Evolutionary conservation across 2,113 vertebrate genomes (phyloP).

Genomic region (Oncorhynchus kisutch): DNA sequence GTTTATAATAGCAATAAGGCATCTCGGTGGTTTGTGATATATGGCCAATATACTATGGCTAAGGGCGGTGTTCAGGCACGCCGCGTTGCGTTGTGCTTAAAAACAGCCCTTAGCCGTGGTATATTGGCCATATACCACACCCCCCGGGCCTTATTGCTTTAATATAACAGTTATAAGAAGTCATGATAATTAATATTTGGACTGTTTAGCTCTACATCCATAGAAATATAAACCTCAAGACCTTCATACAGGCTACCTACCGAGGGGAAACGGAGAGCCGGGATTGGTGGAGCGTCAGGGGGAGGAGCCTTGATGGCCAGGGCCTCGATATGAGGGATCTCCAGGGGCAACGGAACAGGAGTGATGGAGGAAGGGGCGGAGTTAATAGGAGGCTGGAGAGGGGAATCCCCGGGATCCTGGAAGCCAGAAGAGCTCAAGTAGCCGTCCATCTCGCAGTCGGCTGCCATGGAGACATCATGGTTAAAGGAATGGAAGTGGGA

Average conservation of each 20-base stretch:
- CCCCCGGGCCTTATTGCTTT: too few species aligned
- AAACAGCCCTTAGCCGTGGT: too few species aligned
- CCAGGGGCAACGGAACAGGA: not conserved
- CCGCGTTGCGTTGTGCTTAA: too few species aligned
- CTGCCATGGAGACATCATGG: conserved; percentile 60
- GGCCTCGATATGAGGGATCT: conserved; percentile 49
- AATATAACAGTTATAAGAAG: too few species aligned
- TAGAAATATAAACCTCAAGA: not conserved
- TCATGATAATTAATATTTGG: too few species aligned
- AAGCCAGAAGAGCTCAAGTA: conserved; percentile 82
- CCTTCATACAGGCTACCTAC: conserved; percentile 64
- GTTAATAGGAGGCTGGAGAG: not conserved
- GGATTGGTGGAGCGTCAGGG: conserved; percentile 54
- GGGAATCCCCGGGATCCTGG: conserved; percentile 65
- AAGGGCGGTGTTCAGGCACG: too few species aligned
- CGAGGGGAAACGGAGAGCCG: conserved; percentile 78
- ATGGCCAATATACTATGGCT: too few species aligned
- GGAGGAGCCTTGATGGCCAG: conserved; percentile 49
- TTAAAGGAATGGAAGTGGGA: not conserved
- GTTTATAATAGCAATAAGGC: too few species aligned
- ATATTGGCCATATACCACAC: too few species aligned
- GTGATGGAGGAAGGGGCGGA: conserved; percentile 27
- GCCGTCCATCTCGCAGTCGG: conserved; percentile 81
- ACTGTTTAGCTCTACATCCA: too few species aligned
- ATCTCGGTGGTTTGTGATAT: too few species aligned